Evolutionary conservation across 2,888 invertebrate species (phyloP), one percentile per base, ranked within the genome.

Genomic region (Cataglyphis altisquamis): DNA sequence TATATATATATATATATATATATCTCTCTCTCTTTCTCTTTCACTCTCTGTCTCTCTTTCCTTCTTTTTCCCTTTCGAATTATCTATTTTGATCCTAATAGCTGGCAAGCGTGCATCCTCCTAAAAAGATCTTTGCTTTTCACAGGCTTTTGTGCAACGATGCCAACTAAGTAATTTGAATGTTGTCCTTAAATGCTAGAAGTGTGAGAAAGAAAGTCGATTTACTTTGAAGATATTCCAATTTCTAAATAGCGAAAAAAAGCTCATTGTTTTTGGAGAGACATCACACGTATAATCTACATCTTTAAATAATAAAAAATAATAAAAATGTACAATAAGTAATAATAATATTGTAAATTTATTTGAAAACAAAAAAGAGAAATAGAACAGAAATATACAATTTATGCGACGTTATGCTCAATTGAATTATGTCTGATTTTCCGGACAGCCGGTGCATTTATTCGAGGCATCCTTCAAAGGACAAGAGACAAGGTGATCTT

Each of bases 161-260:
- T 86, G 86, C 85, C 87, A 89, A 88, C 85, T 84, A 87, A 85
- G 86, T 88, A 90, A 90, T 91, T 86, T 88, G 70, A 87, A 86
- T 86, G 83, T 86, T 85, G 83, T 87, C 77, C 73, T 48, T 78
- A 32, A 67, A 75, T 39, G 25, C 8, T 48, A 78, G 10, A 15
- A n/a, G 4, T 21, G 12, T 6, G 57, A 70, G 29, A 64, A 57
- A 36, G 18, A 32, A 60, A 78, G 18, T 70, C 45, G 18, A 62
- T 78, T 29, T 57, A 36, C 45, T 70, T 60, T 78, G 45, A 29
- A 5, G 4, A 45, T 48, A 70, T 70, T 78, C 18, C 1, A 62
- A 78, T 48, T 25, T 78, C 18, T 25, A 70, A 60, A 41, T 36
- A 8, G 9, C 36, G 3, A 32, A 68, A 18, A 29, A 4, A 70